Percentiles rank a stretch among this genome's conserved stretches.
These are phyloP conservation scores for Gnatocerus cornutus DNA, from an alignment of 2,888 invertebrate species.

Conservation along the genomic window DNA sequence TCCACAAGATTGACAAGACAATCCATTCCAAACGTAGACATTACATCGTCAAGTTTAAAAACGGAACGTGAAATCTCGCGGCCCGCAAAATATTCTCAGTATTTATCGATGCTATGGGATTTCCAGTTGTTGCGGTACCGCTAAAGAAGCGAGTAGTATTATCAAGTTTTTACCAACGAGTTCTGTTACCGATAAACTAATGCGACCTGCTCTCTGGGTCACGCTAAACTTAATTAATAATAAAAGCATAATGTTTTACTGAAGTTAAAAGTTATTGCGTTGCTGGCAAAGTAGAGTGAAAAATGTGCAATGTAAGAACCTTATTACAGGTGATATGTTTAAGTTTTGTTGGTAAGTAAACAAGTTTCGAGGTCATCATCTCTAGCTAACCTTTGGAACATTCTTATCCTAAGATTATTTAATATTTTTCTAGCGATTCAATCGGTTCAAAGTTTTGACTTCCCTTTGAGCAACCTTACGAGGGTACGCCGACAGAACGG, in stretches of 20 bases:
- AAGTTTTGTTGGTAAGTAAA: conserved; percentile 22
- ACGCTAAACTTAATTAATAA: not conserved
- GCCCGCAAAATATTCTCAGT: too few species aligned
- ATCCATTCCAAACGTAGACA: too few species aligned
- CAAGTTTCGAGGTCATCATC: conserved; percentile 2
- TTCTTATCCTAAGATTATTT: not conserved
- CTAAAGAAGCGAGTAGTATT: too few species aligned
- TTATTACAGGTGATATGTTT: conserved; percentile 15
- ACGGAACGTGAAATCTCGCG: too few species aligned
- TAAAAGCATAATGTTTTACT: not conserved
- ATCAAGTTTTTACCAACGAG: too few species aligned
- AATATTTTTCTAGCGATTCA: not conserved
- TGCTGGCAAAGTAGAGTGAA: conserved; percentile 2
- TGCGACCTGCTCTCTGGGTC: conserved; percentile 19
- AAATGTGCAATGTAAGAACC: conserved; percentile 25
- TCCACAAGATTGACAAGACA: too few species aligned
- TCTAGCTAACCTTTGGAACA: not conserved
- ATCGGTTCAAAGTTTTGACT: not conserved
- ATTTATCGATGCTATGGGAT: too few species aligned
- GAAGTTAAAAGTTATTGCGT: not conserved
- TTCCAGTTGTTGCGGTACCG: too few species aligned
- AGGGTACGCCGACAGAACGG: not conserved
- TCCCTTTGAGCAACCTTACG: not conserved
- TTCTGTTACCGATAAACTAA: conserved; percentile 12
- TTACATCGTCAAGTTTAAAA: too few species aligned